phyloP scores from a whole-genome alignment of 2,888 invertebrate genomes.

The Anoplius nigerrimus region DNA sequence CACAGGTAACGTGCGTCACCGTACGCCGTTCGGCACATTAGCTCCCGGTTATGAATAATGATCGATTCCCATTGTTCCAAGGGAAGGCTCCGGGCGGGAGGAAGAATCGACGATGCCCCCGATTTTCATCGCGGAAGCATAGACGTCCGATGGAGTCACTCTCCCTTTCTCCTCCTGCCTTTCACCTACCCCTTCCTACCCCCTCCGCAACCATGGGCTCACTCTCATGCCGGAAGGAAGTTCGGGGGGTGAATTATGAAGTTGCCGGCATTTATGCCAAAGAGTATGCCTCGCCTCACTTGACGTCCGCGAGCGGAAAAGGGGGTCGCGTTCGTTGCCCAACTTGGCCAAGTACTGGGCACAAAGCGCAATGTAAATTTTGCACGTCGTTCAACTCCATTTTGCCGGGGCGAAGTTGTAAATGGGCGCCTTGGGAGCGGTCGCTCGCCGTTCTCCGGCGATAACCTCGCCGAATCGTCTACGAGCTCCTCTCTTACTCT shows the following conservation, averaged over 20 bases:
- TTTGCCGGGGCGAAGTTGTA: constrained; percentile 49
- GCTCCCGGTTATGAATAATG: constrained; percentile 40
- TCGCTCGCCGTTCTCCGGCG: constrained; percentile 19
- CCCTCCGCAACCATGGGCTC: constrained; percentile 9
- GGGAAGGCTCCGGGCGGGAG: background rate
- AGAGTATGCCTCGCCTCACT: constrained; percentile 41
- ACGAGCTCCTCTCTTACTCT: constrained; percentile 28
- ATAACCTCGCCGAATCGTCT: constrained; percentile 47
- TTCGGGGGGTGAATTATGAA: constrained; percentile 52
- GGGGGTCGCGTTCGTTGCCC: background rate
- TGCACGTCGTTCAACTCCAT: constrained; percentile 56
- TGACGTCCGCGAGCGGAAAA: constrained; percentile 38
- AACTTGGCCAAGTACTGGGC: constrained; percentile 39
- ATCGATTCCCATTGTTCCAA: constrained; percentile 40
- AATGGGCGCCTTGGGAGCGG: constrained; percentile 54
- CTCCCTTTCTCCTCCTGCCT: background rate
- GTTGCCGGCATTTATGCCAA: constrained; percentile 48
- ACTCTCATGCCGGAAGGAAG: constrained; percentile 41
- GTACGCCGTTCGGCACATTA: too few species aligned
- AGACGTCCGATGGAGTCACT: constrained; percentile 20
- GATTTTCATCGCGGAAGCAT: constrained; percentile 14
- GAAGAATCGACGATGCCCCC: background rate
- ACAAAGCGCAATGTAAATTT: constrained; percentile 59
- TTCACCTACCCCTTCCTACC: background rate
- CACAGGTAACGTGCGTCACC: too few species aligned